Evolutionary conservation across 1,140 invertebrate genomes (phyloP), one percentile per base, ranked within the genome.

Genomic region (Parapsyche elsis): DNA sequence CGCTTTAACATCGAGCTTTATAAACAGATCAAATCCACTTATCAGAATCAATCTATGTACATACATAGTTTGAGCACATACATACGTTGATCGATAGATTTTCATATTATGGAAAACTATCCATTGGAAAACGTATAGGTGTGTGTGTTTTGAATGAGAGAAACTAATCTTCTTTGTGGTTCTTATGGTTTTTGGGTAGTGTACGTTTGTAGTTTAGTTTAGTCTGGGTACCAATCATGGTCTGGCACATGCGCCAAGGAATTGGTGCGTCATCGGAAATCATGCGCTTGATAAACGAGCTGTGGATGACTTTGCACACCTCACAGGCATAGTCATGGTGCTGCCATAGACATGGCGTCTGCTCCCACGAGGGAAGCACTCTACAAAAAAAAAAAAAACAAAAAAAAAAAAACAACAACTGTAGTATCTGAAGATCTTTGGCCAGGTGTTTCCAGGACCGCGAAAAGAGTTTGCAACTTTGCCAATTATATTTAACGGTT

Each of bases 181-280:
- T 4, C 30, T 38, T n/a, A n/a, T n/a, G n/a, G n/a, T n/a, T n/a
- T n/a, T n/a, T n/a, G n/a, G n/a, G n/a, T n/a, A 38, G 30, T 38
- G 7, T 38, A 38, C 30, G 7, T 1, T 38, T 38, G 30, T 38
- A 38, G 30, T 38, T 4, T 38, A 38, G 30, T 38, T 38, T 38
- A 4, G 7, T 38, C 7, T 1, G 30, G 30, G 30, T 38, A 38
- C 30, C 30, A 38, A 38, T 38, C 30, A 38, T 38, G 30, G 46
- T 46, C 71, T 75, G 71, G 71, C 71, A 75, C 71, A 75, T 75
- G 70, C 70, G 70, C 70, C 38, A 71, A 53, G 45, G 78, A 79
- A 79, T 74, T 73, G 78, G 78, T 79, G 78, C 78, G 78, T 79
- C 78, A 79, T 79, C 78, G 71, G 57, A 79, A 79, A 79, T 79